Base-by-base conservation (phyloP, 2,113 vertebrate species). In the Epinephelus lanceolatus region DNA sequence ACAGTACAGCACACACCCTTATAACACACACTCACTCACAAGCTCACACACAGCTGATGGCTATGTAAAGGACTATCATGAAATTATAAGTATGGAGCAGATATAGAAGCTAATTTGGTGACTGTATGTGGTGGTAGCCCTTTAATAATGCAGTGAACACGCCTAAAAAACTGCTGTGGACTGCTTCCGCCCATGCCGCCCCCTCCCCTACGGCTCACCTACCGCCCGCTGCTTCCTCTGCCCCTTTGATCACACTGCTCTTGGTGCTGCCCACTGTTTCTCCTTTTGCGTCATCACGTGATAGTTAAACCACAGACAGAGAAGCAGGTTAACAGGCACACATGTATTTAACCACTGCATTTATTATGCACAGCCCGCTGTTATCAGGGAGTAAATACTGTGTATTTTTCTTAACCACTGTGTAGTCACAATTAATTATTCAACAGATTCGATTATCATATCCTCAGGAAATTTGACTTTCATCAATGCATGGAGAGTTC, bases 361-460 rank as follows among this genome's bases (percentile, higher is more conserved):
- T 51, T 21, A 76, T 52, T 72, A 85, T 79, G 33, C 40, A 79
- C 27, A 56, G 57, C 42, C 52, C 40, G 27, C n/a, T 37, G 25
- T 73, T 51, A 56, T 61, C 37, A 73, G 42, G 33, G 71, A 88
- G 59, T 25, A 79, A 76, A 86, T 55, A 67, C 18, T 65, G 23
- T 87, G 49, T 80, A 19, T 85, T 70, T 90, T 87, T 65, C 56
- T 71, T 25, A 89, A 76, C 51, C 14, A 61, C 9, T 10, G 65
- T 90, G 85, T 86, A 87, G 77, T 76, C 37, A 77, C 11, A 18
- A 90, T 91, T 63, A 84, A 90, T 89, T 83, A 92, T 91, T 84
- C 66, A 92, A 8, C 8, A 62, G 33, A 69, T 61, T 53, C 3
- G 53, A 80, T 87, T 49, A 86, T 67, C 62, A 83, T 86, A 70